Base-by-base conservation (phyloP, 2,888 invertebrate genomes). In the Himalopsyche japonica region DNA sequence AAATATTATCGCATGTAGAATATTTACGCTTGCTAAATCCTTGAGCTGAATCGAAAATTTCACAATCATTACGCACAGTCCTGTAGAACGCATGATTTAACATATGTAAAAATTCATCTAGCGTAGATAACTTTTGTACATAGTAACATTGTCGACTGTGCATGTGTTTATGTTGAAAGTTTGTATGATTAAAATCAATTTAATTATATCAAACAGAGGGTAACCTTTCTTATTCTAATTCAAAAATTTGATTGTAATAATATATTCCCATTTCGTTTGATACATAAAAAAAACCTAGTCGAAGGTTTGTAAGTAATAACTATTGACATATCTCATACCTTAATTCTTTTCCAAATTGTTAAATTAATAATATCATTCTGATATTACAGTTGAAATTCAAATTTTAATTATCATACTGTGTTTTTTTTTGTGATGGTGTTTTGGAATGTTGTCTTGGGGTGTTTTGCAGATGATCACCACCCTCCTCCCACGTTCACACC, bases 401-500 rank as follows among this genome's bases (percentile, higher is more conserved):
- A 30, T 24, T 70, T 70, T 30, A 15, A 70, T 30, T 27, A 24
- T 70, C 27, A 70, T 27, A 70, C 12, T 70, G 27, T 30, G 79
- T 80, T 80, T 87, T 87, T 88, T 88, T 88, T 88, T 88, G 90
- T 89, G 89, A 88, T 90, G 90, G 90, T 89, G 88, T 90, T 89
- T 90, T 89, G 92, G 92, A 92, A 93, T 92, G 93, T 93, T 93
- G 93, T 93, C 92, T 93, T 90, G 90, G 90, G 90, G 92, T 93
- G 93, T 95, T 95, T 97, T 97, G 94, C 97, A 97, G 97, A 97
- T 97, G 97, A 97, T 94, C 97, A 97, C 95, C 97, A 97, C 94
- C 97, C 97, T 95, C 97, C 97, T 94, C 97, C 98, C 94, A 97
- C 98, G 94, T 98, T 97, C 95, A 98, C 98, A 94, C 98, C 98